A percentile compares a stretch with the other conserved stretches of the same genome.
These are phyloP conservation scores for Drosophila basisetae DNA, from an alignment of 2,888 invertebrate species.

Conservation along the genomic window DNA sequence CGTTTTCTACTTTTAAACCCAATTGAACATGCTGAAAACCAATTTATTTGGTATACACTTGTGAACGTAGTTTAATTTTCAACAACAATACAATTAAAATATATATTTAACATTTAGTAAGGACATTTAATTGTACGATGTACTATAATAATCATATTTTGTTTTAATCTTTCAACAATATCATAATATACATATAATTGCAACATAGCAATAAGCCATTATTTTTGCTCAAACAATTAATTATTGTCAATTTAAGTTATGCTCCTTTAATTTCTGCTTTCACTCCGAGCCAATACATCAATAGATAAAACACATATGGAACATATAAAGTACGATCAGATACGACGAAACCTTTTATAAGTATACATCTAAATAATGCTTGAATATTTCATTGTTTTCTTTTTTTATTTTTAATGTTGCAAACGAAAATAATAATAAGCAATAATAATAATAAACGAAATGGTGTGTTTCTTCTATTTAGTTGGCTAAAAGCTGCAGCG, in stretches of 20 bases:
- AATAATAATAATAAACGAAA: neutral
- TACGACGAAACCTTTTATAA: neutral
- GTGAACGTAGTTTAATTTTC: constrained; percentile 17
- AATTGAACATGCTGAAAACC: constrained; percentile 24
- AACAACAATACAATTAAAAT: constrained; percentile 41
- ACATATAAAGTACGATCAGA: neutral
- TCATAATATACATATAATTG: constrained; percentile 20
- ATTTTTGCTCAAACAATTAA: constrained; percentile 22
- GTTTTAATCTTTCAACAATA: constrained; percentile 35
- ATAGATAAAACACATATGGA: constrained; percentile 11
- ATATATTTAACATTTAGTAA: constrained; percentile 34
- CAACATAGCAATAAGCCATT: constrained; percentile 43
- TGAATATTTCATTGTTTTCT: neutral
- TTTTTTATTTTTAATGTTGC: neutral
- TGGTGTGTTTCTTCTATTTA: neutral
- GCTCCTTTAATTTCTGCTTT: neutral
- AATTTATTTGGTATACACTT: constrained; percentile 26
- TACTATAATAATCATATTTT: constrained; percentile 2
- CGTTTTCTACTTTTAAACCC: neutral
- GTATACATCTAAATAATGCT: neutral
- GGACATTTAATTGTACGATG: constrained; percentile 13
- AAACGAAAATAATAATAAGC: neutral
- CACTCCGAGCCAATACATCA: neutral
- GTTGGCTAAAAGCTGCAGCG: neutral
- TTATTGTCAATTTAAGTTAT: constrained; percentile 53